Base-by-base conservation (phyloP, 2,888 invertebrate genomes). In the Acanthoscelides obtectus region DNA sequence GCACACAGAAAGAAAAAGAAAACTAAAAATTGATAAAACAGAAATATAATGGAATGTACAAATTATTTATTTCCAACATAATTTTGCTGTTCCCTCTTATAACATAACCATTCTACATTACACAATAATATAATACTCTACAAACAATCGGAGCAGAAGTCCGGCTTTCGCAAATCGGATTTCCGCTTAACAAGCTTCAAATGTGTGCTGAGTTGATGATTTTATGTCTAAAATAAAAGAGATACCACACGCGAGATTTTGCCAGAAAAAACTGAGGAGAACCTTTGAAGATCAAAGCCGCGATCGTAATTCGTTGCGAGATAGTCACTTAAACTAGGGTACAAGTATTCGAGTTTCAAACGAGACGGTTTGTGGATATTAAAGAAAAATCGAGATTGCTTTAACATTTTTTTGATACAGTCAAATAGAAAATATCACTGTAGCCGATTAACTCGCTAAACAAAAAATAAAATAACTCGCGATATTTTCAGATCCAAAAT, bases 31-130 rank as follows among this genome's bases (percentile, higher is more conserved):
- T 82, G 81, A 84, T 81, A 84, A 83, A 83, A 84, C 83, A 84
- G 81, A 88, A 90, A 90, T 86, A 90, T 89, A 89, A 90, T 91
- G 92, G 92, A 92, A 92, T 92, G 92, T 92, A 92, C 91, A 92
- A 91, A 91, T 91, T 89, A 89, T 90, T 89, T 86, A 86, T 84
- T 89, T 89, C 88, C 81, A 84, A 83, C 83, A 82, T 81, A 84
- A 84, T 83, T 89, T 89, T 87, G 88, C 88, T 88, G 89, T 89
- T 89, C 88, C 89, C 89, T 89, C 82, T 77, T 82, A 81, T 80
- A 83, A 84, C 82, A 83, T 80, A 83, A 82, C 78, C 80, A 77
- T 78, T 79, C 80, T 81, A 81, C 79, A 79, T 76, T 77, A 74
- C 76, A 74, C 75, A 45, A 45, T 45, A 45, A 12, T 45, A 76